Base-by-base conservation (phyloP, 2,113 vertebrate genomes). In the Oxyruncus cristatus region DNA sequence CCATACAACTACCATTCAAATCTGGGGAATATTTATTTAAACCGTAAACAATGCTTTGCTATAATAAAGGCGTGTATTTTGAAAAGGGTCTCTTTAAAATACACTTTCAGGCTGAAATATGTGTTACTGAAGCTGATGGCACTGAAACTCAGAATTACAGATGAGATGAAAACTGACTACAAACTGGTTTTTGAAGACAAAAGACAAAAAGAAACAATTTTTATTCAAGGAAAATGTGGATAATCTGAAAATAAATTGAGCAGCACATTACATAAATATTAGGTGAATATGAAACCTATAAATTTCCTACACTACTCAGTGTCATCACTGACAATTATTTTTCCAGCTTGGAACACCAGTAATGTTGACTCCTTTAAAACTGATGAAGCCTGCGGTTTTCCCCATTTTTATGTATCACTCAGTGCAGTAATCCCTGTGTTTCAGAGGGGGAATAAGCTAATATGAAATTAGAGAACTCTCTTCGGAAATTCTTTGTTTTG, bases 21-120 rank as follows among this genome's bases (percentile, higher is more conserved):
- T 73, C 66, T 76, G 21, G 26, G 13, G 20, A 89, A 73, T 50
- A 66, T 88, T 91, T 95, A 77, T 86, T 95, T 94, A 91, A 94
- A 53, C 8, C 18, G 14, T 47, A 47, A 93, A 85, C 44, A 94
- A 78, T 63, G 14, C 41, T 72, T 89, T 85, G 20, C 44, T 59
- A 83, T 85, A 95, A 94, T 94, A 95, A 79, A 95, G 28, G 37
- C 46, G 89, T 32, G 81, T 87, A 76, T 94, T 91, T 94, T 91
- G n/a, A 93, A 62, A 88, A 66, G 50, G 58, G 73, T 82, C 41
- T 72, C 33, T 85, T 94, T 90, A 85, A 80, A 94, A 84, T 33
- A 76, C 19, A 70, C 14, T 80, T 94, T 41, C 62, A 91, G 85
- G 71, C 62, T 93, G 75, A 89, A 94, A 85, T 88, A 59, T 84